Percentiles rank a stretch among this genome's conserved stretches.
Conservation (phyloP, 2,888 invertebrate genomes). For the Himalopsyche kuldschensis region DNA sequence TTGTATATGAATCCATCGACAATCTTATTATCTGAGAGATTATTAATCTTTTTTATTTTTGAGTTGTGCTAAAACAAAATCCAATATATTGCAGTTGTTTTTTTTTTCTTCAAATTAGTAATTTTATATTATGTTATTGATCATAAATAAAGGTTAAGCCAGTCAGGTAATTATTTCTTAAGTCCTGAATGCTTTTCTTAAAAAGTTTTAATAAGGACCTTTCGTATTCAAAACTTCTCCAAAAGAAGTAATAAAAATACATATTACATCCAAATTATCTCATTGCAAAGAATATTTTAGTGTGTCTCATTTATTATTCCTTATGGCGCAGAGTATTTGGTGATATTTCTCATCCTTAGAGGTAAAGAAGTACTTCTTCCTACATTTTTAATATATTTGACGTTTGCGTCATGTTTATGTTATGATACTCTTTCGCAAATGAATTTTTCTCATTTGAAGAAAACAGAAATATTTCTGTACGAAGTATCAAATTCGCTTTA, state of each 20-base stretch:
- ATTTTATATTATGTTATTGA: too few relatives aligned
- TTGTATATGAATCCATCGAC: too few relatives aligned
- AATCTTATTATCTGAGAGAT: too few relatives aligned
- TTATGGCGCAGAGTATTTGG: slow-evolving; percentile 22
- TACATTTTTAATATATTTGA: slow-evolving; percentile 32
- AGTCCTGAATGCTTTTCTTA: not conserved
- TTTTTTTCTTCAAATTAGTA: too few relatives aligned
- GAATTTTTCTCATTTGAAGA: not conserved
- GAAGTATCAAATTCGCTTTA: not conserved
- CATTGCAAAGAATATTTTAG: slow-evolving; percentile 34
- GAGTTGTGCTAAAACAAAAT: too few relatives aligned
- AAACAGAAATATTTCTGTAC: not conserved
- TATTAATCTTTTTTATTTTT: too few relatives aligned
- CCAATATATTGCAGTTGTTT: not conserved
- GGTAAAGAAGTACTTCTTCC: slow-evolving; percentile 7
- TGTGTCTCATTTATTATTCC: slow-evolving; percentile 12
- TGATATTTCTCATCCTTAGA: slow-evolving; percentile 16
- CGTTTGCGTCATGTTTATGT: slow-evolving; percentile 26
- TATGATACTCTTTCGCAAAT: slow-evolving; percentile 14
- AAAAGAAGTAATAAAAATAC: slow-evolving; percentile 32
- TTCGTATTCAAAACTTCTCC: slow-evolving; percentile 8
- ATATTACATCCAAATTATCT: slow-evolving; percentile 34
- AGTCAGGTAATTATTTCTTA: not conserved
- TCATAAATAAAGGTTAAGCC: not conserved
- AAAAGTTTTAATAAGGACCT: not conserved